Evolutionary conservation across 2,797 vertebrate genomes (phyloP), one percentile per base, ranked within the genome.

Genomic region (Ctenochaetus hawaiiensis): DNA sequence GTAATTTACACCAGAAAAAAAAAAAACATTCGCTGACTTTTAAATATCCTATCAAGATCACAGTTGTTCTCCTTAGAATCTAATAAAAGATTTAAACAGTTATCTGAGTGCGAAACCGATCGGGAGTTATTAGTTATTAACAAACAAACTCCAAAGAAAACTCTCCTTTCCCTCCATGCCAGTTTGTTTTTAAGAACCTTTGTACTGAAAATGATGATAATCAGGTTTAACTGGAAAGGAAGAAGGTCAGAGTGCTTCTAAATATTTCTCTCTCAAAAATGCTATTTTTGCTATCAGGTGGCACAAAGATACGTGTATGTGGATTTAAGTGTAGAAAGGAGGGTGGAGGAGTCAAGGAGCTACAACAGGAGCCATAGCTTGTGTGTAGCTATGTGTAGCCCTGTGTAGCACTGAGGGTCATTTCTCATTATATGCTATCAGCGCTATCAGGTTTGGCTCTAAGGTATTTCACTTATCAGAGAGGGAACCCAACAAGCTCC

Each of bases 391-490:
- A n/a, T n/a, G n/a, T n/a, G n/a, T 14, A 58, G 75, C 22, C 57
- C 14, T 30, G 39, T 34, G 53, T 23, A 34, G 41, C 34, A 26
- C 54, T 52, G 22, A 71, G 26, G 63, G 72, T 78, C 57, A 44
- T 83, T 81, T 84, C 78, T 91, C 84, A 90, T 89, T 81, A 84
- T 77, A 67, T 48, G 66, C 82, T 84, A 84, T 86, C 82, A 72
- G 66, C 39, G 14, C 71, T 72, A 88, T 88, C 82, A 75, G 68
- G 74, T 76, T 83, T 84, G 56, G 78, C 89, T 88, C 69, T 71
- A 69, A 91, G 85, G 85, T 87, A 83, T 91, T 89, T 81, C 80
- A 84, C 83, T 86, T 88, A 88, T 85, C 77, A 61, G 20, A 43
- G 71, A 74, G 75, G 72, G 82, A 86, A 79, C 68, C 74, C 70